phyloP scores from a whole-genome alignment of 2,888 invertebrate species.

The Pterostichus niger region DNA sequence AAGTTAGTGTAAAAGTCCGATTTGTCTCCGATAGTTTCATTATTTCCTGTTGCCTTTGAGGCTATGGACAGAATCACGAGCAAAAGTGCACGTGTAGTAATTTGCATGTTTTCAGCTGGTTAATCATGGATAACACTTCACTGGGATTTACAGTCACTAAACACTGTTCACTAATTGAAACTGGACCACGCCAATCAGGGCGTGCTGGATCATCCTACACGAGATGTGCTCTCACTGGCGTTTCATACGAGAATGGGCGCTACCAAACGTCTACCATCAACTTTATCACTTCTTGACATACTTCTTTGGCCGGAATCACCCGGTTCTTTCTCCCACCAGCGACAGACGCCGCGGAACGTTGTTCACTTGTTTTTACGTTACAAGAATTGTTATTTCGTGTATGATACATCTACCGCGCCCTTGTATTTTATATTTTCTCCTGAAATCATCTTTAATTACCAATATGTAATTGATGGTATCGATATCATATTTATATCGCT shows the following conservation, averaged over 20 bases:
- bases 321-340: conserved; percentile 64
- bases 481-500: background rate
- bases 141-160: conserved; percentile 65
- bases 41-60: conserved; percentile 1
- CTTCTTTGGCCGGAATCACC: conserved; percentile 72
- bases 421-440: background rate
- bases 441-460: too few species aligned
- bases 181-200: conserved; percentile 74
- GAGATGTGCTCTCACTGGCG: conserved; percentile 58
- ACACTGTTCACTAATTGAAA: conserved; percentile 70
- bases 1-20: conserved; percentile 44
- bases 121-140: conserved; percentile 66
- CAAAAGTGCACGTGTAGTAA: conserved; percentile 33
- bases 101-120: conserved; percentile 54
- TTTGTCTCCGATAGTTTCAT: conserved; percentile 37
- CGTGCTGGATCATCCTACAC: conserved; percentile 70
- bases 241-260: conserved; percentile 58
- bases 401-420: too few species aligned
- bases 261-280: conserved; percentile 68
- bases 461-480: too few species aligned
- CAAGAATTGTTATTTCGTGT: background rate
- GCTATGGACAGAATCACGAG: conserved; percentile 50
- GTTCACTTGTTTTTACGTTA: too few species aligned
- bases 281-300: conserved; percentile 76
- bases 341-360: background rate